Evolutionary conservation across 2,797 vertebrate species (phyloP), one percentile per base, ranked within the genome.

Genomic region (Eidolon dupreanum): DNA sequence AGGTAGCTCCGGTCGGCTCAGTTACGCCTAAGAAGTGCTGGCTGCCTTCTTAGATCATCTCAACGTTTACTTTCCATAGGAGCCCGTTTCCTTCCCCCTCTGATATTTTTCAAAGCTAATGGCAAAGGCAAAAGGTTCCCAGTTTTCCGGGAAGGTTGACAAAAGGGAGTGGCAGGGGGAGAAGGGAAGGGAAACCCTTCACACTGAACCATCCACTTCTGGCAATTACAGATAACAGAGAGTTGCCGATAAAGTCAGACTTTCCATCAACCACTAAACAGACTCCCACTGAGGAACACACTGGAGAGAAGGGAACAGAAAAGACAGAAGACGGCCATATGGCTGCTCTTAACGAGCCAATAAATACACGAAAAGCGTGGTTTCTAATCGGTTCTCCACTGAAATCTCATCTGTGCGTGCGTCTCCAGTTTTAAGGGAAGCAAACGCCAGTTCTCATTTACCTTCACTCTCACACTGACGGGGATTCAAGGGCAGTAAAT

Each of bases 211-310:
- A 61, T 41, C 66, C 90, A 38, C 78, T 82, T 41, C 24, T 22
- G 81, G 66, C 41, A 70, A 83, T 59, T n/a, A 31, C 66, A 85
- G 89, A 73, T 53, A 75, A 95, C 4, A 4, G 71, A 28, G 61
- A 93, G 75, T 20, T 71, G 74, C 22, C 28, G 6, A 70, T 73
- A 51, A 91, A 84, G 73, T 93, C 1, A 24, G 89, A 73, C 59
- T 82, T 83, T 93, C 93, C 75, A 77, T 94, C 97, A 96, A n/a
- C 85, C 55, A 28, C 91, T 95, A 93, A 95, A 16, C 53, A 94
- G 96, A 68, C 59, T 71, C 95, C 88, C 36, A 71, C 94, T 63
- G 95, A 95, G 95, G 68, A 88, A 51, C 81, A 38, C 5, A 3
- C 86, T 95, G 83, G 59, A 93, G 66, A 74, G 77, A 78, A 0